Evolutionary conservation across 2,888 invertebrate species (phyloP).

Genomic region (Drosophila rellima): DNA sequence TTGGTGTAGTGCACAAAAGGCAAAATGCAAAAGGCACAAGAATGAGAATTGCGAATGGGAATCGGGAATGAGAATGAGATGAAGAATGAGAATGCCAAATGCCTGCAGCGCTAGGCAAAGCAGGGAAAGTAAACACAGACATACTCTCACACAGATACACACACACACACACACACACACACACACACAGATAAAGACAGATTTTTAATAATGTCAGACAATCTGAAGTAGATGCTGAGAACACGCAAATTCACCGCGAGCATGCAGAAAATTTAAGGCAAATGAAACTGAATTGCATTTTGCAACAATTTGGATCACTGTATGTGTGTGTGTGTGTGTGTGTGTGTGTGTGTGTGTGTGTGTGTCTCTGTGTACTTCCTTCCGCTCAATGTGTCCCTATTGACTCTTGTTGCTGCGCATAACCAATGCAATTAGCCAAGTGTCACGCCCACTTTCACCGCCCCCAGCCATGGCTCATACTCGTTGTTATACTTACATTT

Average conservation of each 20-base stretch:
- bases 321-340: neutral
- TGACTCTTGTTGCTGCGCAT: conserved; percentile 55
- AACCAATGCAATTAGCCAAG: conserved; percentile 68
- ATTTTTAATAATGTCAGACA: conserved; percentile 36
- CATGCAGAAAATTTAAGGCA: conserved; percentile 71
- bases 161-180: conserved; percentile 8
- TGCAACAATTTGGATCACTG: conserved; percentile 19
- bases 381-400: conserved; percentile 34
- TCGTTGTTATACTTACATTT: conserved; percentile 67
- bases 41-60: conserved; percentile 9
- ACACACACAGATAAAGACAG: conserved; percentile 6
- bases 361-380: conserved; percentile 1
- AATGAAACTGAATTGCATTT: conserved; percentile 67
- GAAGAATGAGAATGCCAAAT: conserved; percentile 40
- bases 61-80: neutral
- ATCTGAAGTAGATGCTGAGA: neutral
- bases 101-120: conserved; percentile 42
- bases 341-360: conserved; percentile 5
- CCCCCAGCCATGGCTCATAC: conserved; percentile 7
- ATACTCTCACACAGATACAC: neutral
- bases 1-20: conserved; percentile 55
- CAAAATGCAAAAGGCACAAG: conserved; percentile 34
- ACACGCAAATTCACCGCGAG: conserved; percentile 54
- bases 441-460: conserved; percentile 26
- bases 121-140: conserved; percentile 17